A percentile compares a stretch with the other conserved stretches of the same genome.
Evolutionary conservation across 2,888 invertebrate species (phyloP).

Genomic region (Tipula helvola): DNA sequence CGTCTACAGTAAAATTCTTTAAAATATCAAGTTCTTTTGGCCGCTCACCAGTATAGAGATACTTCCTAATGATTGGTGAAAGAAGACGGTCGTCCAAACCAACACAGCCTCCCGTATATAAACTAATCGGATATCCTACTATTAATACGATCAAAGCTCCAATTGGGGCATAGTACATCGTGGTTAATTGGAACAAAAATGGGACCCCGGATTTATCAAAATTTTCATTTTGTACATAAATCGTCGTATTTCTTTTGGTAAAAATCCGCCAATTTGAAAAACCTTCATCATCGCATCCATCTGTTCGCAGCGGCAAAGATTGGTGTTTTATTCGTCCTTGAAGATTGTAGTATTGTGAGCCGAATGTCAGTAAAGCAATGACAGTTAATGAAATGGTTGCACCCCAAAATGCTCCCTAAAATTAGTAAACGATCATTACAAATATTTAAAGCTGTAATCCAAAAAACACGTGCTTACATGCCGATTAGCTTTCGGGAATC

Average conservation of each 20-base stretch:
- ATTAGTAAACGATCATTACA: conserved; percentile 23
- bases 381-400: conserved; percentile 38
- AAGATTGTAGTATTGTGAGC: conserved; percentile 30
- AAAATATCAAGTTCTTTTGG: neutral
- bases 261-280: neutral
- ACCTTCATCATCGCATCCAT: conserved; percentile 15
- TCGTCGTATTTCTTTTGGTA: neutral
- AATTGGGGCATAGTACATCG: conserved; percentile 55
- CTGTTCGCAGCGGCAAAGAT: conserved; percentile 16
- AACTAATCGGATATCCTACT: conserved; percentile 49
- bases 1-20: neutral
- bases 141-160: conserved; percentile 46
- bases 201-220: neutral
- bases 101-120: conserved; percentile 33
- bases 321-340: conserved; percentile 22
- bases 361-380: conserved; percentile 40
- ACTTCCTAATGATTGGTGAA: conserved; percentile 15
- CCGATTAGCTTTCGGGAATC: conserved; percentile 50
- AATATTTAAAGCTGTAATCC: conserved; percentile 13
- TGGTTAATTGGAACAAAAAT: conserved; percentile 44
- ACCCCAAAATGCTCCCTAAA: conserved; percentile 46
- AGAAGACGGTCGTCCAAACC: conserved; percentile 17
- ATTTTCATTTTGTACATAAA: neutral
- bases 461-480: conserved; percentile 22
- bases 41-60: neutral